Evolutionary conservation across 2,888 invertebrate genomes (phyloP).

Genomic region (Drosophila putrida): DNA sequence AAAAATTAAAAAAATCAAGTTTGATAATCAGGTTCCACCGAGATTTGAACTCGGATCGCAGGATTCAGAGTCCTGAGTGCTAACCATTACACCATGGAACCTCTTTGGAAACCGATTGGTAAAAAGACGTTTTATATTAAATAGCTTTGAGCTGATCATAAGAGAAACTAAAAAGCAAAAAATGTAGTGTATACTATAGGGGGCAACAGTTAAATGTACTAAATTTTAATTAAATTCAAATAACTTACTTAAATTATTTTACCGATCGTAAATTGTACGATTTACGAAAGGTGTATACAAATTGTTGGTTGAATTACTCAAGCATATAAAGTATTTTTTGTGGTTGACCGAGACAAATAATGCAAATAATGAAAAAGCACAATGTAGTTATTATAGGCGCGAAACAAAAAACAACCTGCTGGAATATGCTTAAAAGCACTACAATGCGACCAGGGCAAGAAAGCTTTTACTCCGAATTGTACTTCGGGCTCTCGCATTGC

Average conservation of each 20-base stretch:
- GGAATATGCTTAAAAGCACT: conserved; percentile 55
- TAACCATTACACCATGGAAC: conserved; percentile 87
- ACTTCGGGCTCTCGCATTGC: conserved; percentile 43
- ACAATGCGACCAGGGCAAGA: conserved; percentile 8
- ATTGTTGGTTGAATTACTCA: not conserved
- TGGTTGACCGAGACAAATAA: not conserved
- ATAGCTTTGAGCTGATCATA: not conserved
- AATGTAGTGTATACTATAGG: not conserved
- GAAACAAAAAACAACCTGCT: conserved; percentile 75
- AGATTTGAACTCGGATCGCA: conserved; percentile 86
- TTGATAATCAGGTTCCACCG: conserved; percentile 84
- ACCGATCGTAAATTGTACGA: not conserved
- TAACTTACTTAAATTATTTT: not conserved
- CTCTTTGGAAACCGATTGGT: conserved; percentile 23
- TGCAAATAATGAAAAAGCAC: conserved; percentile 20
- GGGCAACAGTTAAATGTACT: not conserved
- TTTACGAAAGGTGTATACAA: not conserved
- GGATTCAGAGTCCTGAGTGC: conserved; percentile 87
- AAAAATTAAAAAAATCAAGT: conserved; percentile 12
- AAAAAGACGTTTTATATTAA: conserved; percentile 25
- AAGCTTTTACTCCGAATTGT: conserved; percentile 58
- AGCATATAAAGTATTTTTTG: not conserved
- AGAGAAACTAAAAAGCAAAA: not conserved
- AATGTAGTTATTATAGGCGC: conserved; percentile 42
- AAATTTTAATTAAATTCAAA: not conserved